Conservation (phyloP, 2,888 invertebrate species). For the Polylopha cassiicola region DNA sequence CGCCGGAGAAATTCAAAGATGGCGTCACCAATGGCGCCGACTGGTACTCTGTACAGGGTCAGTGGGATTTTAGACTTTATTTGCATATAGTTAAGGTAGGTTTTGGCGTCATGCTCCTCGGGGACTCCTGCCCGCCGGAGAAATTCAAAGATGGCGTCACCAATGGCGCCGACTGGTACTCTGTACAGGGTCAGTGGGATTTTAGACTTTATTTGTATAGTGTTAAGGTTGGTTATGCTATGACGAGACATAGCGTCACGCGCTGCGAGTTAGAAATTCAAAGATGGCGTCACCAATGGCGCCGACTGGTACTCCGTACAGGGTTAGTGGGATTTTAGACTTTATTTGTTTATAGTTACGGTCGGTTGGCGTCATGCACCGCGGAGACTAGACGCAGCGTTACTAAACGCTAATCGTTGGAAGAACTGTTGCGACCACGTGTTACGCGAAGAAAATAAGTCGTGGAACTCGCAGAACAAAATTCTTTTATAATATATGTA, state of each 20-base stretch:
- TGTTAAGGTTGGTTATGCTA: too few relatives aligned
- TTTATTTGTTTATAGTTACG: too few relatives aligned
- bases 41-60: constrained; percentile 92
- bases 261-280: constrained; percentile 85
- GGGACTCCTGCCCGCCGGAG: constrained; percentile 84
- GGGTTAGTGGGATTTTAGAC: constrained; percentile 69
- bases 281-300: constrained; percentile 92
- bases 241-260: constrained; percentile 85
- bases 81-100: too few relatives aligned
- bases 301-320: constrained; percentile 93
- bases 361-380: constrained; percentile 84
- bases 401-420: too few relatives aligned
- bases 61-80: constrained; percentile 20
- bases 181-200: constrained; percentile 82
- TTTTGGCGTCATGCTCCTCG: constrained; percentile 84
- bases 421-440: too few relatives aligned
- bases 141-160: constrained; percentile 88
- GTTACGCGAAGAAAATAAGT: too few relatives aligned
- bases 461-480: too few relatives aligned
- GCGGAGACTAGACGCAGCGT: too few relatives aligned
- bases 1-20: constrained; percentile 82
- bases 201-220: background rate
- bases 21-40: constrained; percentile 95
- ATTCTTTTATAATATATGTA: too few relatives aligned
- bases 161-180: constrained; percentile 96